These are phyloP conservation scores for Lithosia quadra DNA, from an alignment of 2,888 invertebrate species.

Conservation along the genomic window DNA sequence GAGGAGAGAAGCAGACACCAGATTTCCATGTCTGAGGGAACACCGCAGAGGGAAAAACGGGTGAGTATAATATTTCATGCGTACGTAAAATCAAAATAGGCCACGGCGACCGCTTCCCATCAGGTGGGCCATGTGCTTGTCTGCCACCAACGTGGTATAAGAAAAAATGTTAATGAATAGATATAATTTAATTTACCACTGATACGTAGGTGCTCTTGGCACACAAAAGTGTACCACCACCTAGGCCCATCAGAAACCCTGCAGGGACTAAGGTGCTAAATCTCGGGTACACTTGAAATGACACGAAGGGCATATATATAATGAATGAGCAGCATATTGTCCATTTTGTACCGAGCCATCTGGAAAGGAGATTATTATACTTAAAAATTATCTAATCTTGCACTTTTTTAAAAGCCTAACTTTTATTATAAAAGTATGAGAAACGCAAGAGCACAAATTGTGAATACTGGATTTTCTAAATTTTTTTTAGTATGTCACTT, in stretches of 20 bases:
- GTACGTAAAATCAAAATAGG: not conserved
- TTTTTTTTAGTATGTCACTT: too few relatives aligned
- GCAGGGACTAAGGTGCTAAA: slow-evolving; percentile 81
- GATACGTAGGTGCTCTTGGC: slow-evolving; percentile 88
- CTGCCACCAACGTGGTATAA: too few relatives aligned
- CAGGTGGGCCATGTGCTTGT: too few relatives aligned
- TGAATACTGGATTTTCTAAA: too few relatives aligned
- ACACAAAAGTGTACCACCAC: slow-evolving; percentile 87
- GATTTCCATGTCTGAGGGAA: not conserved
- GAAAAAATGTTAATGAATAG: not conserved
- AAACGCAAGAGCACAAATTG: too few relatives aligned
- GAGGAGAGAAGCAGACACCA: not conserved
- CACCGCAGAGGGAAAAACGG: not conserved
- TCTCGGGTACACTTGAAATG: slow-evolving; percentile 75
- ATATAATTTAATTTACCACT: slow-evolving; percentile 43
- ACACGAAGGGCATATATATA: slow-evolving; percentile 85
- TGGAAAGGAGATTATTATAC: not conserved
- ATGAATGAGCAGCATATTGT: slow-evolving; percentile 14
- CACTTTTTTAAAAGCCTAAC: not conserved
- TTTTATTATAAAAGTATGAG: too few relatives aligned
- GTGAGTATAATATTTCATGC: not conserved
- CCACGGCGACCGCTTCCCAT: too few relatives aligned
- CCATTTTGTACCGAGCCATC: slow-evolving; percentile 55
- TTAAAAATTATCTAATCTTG: too few relatives aligned
- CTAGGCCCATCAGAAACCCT: slow-evolving; percentile 84